Evolutionary conservation across 53 echinoderm and acorn worm genomes (phyloP).

Genomic region (Zoroaster sp.): DNA sequence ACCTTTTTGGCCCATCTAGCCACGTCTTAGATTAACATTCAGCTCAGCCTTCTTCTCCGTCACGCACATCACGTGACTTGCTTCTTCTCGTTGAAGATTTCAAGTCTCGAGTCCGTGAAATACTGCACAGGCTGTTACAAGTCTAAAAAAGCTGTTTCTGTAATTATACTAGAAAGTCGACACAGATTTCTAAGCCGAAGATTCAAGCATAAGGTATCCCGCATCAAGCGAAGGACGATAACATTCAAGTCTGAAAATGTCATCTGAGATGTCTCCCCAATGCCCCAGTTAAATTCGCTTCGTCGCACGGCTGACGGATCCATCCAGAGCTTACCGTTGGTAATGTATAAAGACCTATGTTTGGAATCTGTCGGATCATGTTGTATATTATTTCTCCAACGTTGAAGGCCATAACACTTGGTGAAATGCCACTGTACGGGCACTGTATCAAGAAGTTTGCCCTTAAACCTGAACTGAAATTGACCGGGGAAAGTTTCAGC

Average conservation of each 20-base stretch:
- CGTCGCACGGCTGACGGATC: not conserved
- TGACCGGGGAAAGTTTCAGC: no score
- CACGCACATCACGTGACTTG: no score
- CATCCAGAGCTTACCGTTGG: not conserved
- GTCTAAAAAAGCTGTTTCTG: not conserved
- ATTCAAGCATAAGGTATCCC: not conserved
- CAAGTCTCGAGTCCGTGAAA: no score
- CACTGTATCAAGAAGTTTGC: no score
- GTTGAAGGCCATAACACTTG: not conserved
- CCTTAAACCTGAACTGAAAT: no score
- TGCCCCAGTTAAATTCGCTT: not conserved
- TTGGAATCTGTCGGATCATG: not conserved
- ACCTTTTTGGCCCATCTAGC: no score
- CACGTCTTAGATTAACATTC: no score
- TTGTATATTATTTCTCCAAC: not conserved
- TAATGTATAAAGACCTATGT: not conserved
- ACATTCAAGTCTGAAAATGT: not conserved
- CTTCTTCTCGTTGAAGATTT: no score
- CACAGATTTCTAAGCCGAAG: constrained; percentile 20
- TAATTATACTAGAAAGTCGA: not conserved
- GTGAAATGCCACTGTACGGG: not conserved
- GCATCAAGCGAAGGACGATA: not conserved
- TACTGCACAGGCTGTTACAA: not conserved
- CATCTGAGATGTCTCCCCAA: not conserved
- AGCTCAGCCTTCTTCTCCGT: no score